These are phyloP conservation scores for Ramazzottius varieornatus DNA, from an alignment of 2,888 invertebrate genomes.

Conservation along the genomic window DNA sequence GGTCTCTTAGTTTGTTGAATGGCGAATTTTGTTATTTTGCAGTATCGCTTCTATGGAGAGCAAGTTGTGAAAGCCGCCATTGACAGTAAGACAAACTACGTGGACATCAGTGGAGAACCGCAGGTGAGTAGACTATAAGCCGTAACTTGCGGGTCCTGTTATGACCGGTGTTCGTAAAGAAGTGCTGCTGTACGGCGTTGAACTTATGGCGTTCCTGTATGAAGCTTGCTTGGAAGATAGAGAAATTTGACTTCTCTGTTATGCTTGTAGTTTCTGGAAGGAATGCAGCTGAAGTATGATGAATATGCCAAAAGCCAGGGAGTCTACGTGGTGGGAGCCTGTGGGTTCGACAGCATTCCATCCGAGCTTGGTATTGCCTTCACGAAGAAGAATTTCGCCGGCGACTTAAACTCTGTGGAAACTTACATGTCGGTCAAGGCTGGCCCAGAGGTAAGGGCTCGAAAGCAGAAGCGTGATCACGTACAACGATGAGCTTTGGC, in stretches of 20 bases:
- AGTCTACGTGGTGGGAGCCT: conserved; percentile 63
- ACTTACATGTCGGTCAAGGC: conserved; percentile 32
- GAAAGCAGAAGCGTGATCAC: no score
- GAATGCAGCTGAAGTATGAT: conserved; percentile 53
- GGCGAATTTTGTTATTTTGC: conserved; percentile 11
- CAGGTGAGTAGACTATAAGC: conserved; percentile 35
- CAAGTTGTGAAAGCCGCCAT: conserved; percentile 64
- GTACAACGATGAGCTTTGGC: no score
- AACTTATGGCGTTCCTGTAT: no score
- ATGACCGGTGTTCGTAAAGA: neutral
- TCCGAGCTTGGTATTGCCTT: conserved; percentile 58
- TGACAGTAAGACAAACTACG: conserved; percentile 48
- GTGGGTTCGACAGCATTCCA: conserved; percentile 78
- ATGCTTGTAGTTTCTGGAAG: conserved; percentile 44
- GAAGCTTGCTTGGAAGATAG: neutral
- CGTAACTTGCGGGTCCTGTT: neutral
- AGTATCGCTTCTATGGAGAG: conserved; percentile 50
- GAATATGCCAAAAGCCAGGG: conserved; percentile 28
- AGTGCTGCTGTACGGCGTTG: neutral
- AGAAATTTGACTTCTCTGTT: neutral
- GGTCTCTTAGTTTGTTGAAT: neutral
- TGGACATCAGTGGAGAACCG: conserved; percentile 80
- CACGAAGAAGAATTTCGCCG: conserved; percentile 46
- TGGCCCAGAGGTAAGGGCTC: conserved; percentile 15
- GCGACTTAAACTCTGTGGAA: conserved; percentile 41